phyloP scores from a whole-genome alignment of 2,797 vertebrate genomes.

The Lepus townsendii region DNA sequence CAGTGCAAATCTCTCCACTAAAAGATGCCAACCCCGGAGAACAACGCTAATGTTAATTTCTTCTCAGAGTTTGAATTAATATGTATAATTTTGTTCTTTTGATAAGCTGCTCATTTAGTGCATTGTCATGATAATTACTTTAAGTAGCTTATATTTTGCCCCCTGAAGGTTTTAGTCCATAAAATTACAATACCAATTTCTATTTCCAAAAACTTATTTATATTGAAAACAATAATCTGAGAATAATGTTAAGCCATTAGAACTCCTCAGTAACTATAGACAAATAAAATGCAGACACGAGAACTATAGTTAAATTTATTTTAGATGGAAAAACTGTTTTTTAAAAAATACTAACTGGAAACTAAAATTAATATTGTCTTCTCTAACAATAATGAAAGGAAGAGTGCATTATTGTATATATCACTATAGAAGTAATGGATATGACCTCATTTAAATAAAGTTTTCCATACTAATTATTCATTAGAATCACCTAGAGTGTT shows the following conservation, averaged over 20 bases:
- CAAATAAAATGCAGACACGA: constrained; percentile 2
- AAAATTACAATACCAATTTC: neutral
- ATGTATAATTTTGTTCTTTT: constrained; percentile 64
- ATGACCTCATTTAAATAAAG: neutral
- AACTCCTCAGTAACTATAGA: constrained; percentile 14
- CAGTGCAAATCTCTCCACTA: neutral
- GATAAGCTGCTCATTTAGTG: constrained; percentile 56
- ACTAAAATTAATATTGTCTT: neutral
- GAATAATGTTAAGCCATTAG: neutral
- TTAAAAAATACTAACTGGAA: constrained; percentile 2
- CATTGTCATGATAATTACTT: constrained; percentile 54
- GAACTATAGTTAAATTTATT: constrained; percentile 17
- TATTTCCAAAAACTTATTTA: constrained; percentile 48
- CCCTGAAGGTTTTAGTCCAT: constrained; percentile 28
- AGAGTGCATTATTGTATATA: neutral
- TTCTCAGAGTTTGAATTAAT: constrained; percentile 45
- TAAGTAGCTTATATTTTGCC: constrained; percentile 51
- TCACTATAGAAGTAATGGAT: neutral
- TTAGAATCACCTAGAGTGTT: neutral
- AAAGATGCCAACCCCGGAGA: neutral
- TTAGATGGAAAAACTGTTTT: constrained; percentile 10
- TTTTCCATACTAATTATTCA: neutral
- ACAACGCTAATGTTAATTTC: neutral
- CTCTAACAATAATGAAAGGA: neutral
- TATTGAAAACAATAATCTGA: constrained; percentile 55